phyloP scores from a whole-genome alignment of 2,797 vertebrate species.

The Podarcis siculus region DNA sequence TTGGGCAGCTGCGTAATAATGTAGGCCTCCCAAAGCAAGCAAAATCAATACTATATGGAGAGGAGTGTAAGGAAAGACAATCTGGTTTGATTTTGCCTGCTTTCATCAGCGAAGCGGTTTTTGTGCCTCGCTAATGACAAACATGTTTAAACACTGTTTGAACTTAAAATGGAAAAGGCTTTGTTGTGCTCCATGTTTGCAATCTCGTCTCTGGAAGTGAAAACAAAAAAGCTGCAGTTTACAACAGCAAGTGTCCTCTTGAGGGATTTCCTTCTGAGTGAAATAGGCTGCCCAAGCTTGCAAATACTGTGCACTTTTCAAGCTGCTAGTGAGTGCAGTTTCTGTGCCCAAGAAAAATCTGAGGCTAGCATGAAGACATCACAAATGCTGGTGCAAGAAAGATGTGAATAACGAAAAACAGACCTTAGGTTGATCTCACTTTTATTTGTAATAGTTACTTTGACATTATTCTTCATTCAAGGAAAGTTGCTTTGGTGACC shows the following conservation, averaged over 20 bases:
- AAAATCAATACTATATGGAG: background rate
- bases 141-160: rapidly evolving
- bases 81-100: conserved; percentile 10
- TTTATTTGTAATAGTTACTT: background rate
- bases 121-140: background rate
- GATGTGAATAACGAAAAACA: background rate
- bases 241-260: background rate
- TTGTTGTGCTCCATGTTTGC: background rate
- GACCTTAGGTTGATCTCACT: background rate
- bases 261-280: background rate
- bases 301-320: rapidly evolving
- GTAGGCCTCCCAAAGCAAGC: background rate
- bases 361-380: background rate
- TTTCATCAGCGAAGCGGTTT: background rate
- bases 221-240: conserved; percentile 1
- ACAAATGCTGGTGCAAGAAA: background rate
- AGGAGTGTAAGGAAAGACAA: rapidly evolving
- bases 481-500: background rate
- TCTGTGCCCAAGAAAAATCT: background rate
- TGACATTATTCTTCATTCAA: background rate
- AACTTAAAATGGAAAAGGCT: rapidly evolving
- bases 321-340: background rate
- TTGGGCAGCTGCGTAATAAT: background rate
- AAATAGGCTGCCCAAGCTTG: background rate
- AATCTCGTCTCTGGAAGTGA: background rate